Evolutionary conservation across 2,888 invertebrate genomes (phyloP).

Genomic region (Drosophila antonietae): DNA sequence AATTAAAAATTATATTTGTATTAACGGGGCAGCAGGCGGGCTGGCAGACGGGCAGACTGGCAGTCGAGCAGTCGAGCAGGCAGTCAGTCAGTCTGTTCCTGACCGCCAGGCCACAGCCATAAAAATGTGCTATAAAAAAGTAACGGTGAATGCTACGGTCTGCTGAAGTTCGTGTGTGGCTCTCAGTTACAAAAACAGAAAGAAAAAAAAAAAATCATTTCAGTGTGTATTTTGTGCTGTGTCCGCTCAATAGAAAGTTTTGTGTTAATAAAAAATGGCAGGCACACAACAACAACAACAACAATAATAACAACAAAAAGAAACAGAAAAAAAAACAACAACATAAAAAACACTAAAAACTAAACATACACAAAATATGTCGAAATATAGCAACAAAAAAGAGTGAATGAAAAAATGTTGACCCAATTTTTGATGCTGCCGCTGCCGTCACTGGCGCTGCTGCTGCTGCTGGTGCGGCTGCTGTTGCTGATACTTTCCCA

Average conservation of each 20-base stretch:
- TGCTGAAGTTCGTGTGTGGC: slow-evolving; percentile 76
- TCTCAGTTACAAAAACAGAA: slow-evolving; percentile 44
- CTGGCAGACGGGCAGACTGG: neutral
- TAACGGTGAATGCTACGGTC: slow-evolving; percentile 76
- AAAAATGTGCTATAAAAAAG: slow-evolving; percentile 74
- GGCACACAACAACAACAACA: slow-evolving; percentile 30
- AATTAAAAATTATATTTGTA: slow-evolving; percentile 70
- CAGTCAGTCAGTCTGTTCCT: slow-evolving; percentile 27
- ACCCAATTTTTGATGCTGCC: slow-evolving; percentile 80
- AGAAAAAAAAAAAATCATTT: slow-evolving; percentile 38
- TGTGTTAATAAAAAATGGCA: slow-evolving; percentile 72
- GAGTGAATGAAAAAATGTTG: slow-evolving; percentile 84
- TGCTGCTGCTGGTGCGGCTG: slow-evolving; percentile 21
- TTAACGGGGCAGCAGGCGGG: slow-evolving; percentile 42
- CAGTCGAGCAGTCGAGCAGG: neutral
- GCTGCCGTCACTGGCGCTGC: slow-evolving; percentile 23
- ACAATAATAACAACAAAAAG: slow-evolving; percentile 24
- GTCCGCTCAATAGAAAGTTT: slow-evolving; percentile 75
- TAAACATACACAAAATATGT: slow-evolving; percentile 75
- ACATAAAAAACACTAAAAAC: slow-evolving; percentile 65
- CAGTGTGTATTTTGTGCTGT: slow-evolving; percentile 34
- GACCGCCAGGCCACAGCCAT: slow-evolving; percentile 51
- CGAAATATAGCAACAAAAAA: slow-evolving; percentile 74
- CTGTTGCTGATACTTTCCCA: slow-evolving; percentile 66
- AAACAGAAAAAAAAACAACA: slow-evolving; percentile 36